Evolutionary conservation across 2,888 invertebrate genomes (phyloP).

Genomic region (Dioctria linearis): DNA sequence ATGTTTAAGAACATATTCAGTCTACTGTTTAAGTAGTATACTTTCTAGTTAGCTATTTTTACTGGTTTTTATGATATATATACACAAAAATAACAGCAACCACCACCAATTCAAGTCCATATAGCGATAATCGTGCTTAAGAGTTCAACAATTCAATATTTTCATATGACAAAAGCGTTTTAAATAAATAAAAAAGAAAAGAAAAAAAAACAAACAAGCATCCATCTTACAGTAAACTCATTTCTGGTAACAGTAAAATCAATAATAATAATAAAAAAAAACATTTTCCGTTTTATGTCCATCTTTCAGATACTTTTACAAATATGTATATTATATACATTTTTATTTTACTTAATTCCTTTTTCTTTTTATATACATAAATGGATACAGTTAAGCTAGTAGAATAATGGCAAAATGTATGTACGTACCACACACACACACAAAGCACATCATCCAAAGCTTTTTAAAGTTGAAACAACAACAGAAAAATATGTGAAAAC

Average conservation of each 20-base stretch:
- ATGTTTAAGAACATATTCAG: constrained; percentile 19
- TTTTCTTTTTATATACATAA: not conserved
- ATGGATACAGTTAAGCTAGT: constrained; percentile 46
- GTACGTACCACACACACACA: constrained; percentile 14
- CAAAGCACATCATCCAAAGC: constrained; percentile 54
- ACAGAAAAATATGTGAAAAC: constrained; percentile 25
- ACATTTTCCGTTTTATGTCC: constrained; percentile 17
- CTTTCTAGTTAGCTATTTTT: constrained; percentile 45
- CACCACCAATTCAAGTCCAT: constrained; percentile 25
- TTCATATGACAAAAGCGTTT: constrained; percentile 9
- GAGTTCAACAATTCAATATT: constrained; percentile 45
- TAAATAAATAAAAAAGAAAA: not conserved
- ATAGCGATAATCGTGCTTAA: constrained; percentile 21
- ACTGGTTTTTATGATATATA: constrained; percentile 23
- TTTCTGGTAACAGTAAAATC: not conserved
- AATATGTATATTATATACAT: constrained; percentile 34
- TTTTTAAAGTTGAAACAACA: constrained; percentile 50
- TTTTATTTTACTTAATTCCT: constrained; percentile 33
- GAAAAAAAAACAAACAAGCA: too few species aligned
- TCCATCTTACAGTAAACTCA: constrained; percentile 9
- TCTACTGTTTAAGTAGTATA: constrained; percentile 30
- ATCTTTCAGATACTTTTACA: constrained; percentile 42
- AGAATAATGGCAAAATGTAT: constrained; percentile 36
- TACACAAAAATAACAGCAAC: too few species aligned
- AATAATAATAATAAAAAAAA: constrained; percentile 8